Percentiles rank a stretch among this genome's conserved stretches.
phyloP scores from a whole-genome alignment of 2,797 vertebrate genomes.

The Gallinago solitaria region DNA sequence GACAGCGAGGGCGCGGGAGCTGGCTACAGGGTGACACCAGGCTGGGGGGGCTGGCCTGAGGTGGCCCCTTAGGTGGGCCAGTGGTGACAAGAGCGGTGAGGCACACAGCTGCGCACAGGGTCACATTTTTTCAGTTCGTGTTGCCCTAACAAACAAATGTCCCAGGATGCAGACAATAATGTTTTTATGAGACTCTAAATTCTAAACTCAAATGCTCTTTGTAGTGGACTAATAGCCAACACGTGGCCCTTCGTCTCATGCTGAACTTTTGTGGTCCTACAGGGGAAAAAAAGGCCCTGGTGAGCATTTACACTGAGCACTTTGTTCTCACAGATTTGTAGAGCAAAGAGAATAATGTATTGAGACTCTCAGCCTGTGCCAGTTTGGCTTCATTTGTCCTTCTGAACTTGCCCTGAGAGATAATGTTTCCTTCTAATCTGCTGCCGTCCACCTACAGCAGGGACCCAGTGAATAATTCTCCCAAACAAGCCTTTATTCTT shows the following conservation, averaged over 20 bases:
- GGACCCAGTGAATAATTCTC: conserved; percentile 77
- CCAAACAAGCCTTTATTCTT: conserved; percentile 82
- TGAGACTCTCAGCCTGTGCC: conserved; percentile 75
- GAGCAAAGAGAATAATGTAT: conserved; percentile 83
- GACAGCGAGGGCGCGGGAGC: not conserved
- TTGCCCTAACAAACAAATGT: conserved; percentile 86
- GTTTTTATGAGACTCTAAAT: conserved; percentile 94
- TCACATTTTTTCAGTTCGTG: conserved; percentile 86
- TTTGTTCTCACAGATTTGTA: conserved; percentile 85
- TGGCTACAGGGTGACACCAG: not conserved
- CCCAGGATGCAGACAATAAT: conserved; percentile 90
- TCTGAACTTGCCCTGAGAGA: conserved; percentile 84
- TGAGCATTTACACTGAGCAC: conserved; percentile 77
- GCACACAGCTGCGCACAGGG: conserved; percentile 44
- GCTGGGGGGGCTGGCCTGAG: not conserved
- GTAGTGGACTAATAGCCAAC: conserved; percentile 87
- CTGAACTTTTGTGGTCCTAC: conserved; percentile 86
- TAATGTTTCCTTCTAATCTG: conserved; percentile 90
- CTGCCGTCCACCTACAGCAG: conserved; percentile 83
- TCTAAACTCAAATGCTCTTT: conserved; percentile 89
- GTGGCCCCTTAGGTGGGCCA: not conserved
- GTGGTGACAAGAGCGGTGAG: not conserved
- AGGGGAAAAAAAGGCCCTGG: conserved; percentile 77
- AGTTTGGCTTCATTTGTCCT: conserved; percentile 73
- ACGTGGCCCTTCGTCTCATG: conserved; percentile 82